Conservation (phyloP, 2,888 invertebrate species). For the Allophyes oxyacanthae region DNA sequence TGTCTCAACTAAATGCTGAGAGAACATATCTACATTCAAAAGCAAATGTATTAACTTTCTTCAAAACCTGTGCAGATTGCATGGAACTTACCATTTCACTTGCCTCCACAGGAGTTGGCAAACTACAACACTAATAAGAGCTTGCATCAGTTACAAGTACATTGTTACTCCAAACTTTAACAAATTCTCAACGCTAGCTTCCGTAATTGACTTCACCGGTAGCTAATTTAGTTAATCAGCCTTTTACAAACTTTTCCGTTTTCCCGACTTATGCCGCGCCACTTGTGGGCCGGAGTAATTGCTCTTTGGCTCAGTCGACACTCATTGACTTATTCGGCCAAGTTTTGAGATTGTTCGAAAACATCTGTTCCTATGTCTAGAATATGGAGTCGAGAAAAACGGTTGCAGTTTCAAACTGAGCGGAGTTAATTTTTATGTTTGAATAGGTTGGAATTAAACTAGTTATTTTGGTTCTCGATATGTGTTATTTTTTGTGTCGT, state of each 20-base stretch:
- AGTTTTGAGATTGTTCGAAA: conserved; percentile 41
- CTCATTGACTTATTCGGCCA: conserved; percentile 40
- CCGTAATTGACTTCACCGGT: conserved; percentile 48
- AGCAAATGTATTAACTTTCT: too few species aligned
- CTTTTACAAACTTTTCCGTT: conserved; percentile 47
- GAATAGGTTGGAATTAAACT: conserved; percentile 1
- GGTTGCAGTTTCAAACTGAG: conserved; percentile 10
- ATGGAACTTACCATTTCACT: neutral
- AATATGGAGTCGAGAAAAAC: conserved; percentile 23
- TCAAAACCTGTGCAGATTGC: too few species aligned
- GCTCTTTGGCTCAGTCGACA: conserved; percentile 30
- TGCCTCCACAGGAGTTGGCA: conserved; percentile 8
- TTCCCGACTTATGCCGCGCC: conserved; percentile 14
- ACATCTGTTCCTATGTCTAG: conserved; percentile 26
- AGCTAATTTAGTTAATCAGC: conserved; percentile 51
- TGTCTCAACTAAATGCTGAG: too few species aligned
- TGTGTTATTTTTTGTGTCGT: too few species aligned
- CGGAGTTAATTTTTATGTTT: conserved; percentile 2
- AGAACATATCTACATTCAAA: too few species aligned
- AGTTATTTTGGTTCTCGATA: neutral
- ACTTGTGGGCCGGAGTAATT: conserved; percentile 37
- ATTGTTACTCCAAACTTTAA: conserved; percentile 40
- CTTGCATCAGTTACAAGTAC: conserved; percentile 9
- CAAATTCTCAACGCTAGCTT: conserved; percentile 39
- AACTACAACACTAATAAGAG: conserved; percentile 31